These are phyloP conservation scores for Mobula hypostoma DNA, from an alignment of 2,113 vertebrate species.

Conservation along the genomic window DNA sequence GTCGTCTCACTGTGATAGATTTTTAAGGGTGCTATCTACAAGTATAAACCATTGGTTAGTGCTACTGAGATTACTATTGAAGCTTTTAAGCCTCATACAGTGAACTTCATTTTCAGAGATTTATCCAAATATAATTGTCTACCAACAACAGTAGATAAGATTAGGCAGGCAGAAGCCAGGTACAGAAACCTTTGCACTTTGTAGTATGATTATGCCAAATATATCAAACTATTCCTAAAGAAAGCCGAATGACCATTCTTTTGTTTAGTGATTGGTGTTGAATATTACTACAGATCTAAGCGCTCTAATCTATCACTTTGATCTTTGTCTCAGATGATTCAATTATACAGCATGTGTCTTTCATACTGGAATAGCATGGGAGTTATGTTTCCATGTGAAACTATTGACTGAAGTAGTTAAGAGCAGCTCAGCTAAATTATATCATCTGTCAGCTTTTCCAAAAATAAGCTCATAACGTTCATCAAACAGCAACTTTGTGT, in stretches of 20 bases:
- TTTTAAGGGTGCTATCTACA: not conserved
- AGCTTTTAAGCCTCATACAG: not conserved
- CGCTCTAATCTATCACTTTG: slow-evolving; percentile 31
- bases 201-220: not conserved
- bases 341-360: slow-evolving; percentile 35
- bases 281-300: slow-evolving; percentile 29
- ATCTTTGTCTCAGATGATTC: slow-evolving; percentile 36
- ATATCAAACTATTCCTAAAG: not conserved
- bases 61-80: not conserved
- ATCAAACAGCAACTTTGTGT: slow-evolving; percentile 33
- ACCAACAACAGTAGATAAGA: not conserved
- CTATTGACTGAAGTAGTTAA: slow-evolving; percentile 38
- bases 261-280: slow-evolving; percentile 25
- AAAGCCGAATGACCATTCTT: slow-evolving; percentile 23
- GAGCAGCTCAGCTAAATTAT: slow-evolving; percentile 32
- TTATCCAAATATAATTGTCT: not conserved
- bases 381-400: slow-evolving; percentile 26
- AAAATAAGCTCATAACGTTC: slow-evolving; percentile 33
- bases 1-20: not conserved
- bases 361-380: slow-evolving; percentile 28
- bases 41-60: not conserved
- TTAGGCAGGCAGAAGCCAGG: not conserved
- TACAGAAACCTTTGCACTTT: not conserved
- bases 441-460: slow-evolving; percentile 36
- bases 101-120: not conserved